Base-by-base conservation (phyloP, 2,888 invertebrate genomes). In the Omphaloscelis lunosa region DNA sequence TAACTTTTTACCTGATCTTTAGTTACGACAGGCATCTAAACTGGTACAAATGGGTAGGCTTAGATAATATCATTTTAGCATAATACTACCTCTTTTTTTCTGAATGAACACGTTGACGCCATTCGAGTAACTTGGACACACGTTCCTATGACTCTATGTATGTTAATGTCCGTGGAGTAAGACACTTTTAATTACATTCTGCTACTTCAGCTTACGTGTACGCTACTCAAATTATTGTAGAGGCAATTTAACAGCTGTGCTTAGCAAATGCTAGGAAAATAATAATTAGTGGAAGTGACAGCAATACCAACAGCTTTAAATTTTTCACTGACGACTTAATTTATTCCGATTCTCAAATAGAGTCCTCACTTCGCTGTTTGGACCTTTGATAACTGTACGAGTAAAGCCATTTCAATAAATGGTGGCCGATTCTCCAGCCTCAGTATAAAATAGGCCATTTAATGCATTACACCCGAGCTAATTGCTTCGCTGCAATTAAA, bases 361-460 rank as follows among this genome's bases (percentile, higher is more conserved):
- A 79, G 29, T 62, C 58, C 82, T 82, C 71, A 66, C 27, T 79
- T 72, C 72, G 67, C 79, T 86, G 72, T 85, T 77, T 87, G 59
- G 69, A 74, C 59, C 75, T 85, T 79, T 82, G 80, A 83, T 83
- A 77, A 75, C 74, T 77, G 79, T 83, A 83, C 73, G 67, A 84
- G 71, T 81, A 80, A 81, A 84, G 56, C 63, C 73, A 81, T 87
- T 86, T 84, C 81, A 83, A 88, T 84, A 87, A 87, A 87, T 83
- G 79, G 80, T 66, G 66, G 80, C 80, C 74, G 72, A 84, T 80
- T 84, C 75, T 58, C 79, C 74, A 77, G 77, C 80, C 70, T 87
- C 78, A 51, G 78, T 79, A 76, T 86, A 80, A 89, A 84, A 86
- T 80, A 84, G 68, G 56, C 72, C 67, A 83, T 87, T 87, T 82